These are phyloP conservation scores for Tetrapedia diversipes DNA, from an alignment of 2,888 invertebrate species.

Conservation along the genomic window DNA sequence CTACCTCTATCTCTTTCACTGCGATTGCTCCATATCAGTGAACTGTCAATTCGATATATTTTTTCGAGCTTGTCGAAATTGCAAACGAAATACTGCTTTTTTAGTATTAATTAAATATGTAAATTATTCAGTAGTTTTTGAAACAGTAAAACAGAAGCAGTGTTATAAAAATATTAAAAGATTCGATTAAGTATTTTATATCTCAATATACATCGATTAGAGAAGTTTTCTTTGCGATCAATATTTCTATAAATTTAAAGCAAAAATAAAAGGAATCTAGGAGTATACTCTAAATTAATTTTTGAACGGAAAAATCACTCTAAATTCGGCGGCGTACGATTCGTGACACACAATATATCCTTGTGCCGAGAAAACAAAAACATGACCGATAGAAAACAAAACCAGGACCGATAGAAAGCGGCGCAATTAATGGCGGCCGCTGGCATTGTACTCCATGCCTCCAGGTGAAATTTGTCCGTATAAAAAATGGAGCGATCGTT, in stretches of 20 bases:
- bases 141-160: too few relatives aligned
- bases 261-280: too few relatives aligned
- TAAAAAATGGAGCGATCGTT: conserved; percentile 40
- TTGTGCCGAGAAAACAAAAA: conserved; percentile 13
- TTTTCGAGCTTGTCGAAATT: neutral
- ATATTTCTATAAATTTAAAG: too few relatives aligned
- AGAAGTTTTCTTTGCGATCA: too few relatives aligned
- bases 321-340: too few relatives aligned
- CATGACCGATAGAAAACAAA: too few relatives aligned
- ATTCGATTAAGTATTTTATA: too few relatives aligned
- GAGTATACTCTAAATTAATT: too few relatives aligned
- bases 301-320: too few relatives aligned
- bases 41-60: neutral
- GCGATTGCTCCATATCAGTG: neutral
- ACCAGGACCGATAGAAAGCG: conserved; percentile 50
- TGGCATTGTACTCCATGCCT: conserved; percentile 37
- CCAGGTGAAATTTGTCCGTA: conserved; percentile 42
- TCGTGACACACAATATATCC: neutral
- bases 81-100: neutral
- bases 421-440: conserved; percentile 44
- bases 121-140: too few relatives aligned
- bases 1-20: neutral
- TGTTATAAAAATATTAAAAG: too few relatives aligned
- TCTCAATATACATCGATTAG: too few relatives aligned
- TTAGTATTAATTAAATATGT: neutral